Percentiles rank a stretch among this genome's conserved stretches.
Conservation (phyloP, 2,113 vertebrate species). For the Hypocryptadius cinnamomeus region DNA sequence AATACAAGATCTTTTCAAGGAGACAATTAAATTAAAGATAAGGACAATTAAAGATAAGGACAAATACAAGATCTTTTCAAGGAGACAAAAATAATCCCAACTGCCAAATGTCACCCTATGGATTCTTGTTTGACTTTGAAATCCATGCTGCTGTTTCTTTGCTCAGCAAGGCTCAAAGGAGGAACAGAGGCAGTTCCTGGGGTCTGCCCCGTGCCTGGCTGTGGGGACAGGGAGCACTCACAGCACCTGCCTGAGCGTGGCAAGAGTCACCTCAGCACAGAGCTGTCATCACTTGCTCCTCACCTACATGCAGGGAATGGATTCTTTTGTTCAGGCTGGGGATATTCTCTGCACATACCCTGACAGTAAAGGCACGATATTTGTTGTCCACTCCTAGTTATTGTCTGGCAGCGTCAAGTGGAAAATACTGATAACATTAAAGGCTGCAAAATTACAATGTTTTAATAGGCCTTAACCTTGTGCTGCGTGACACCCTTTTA, state of each 20-base stretch:
- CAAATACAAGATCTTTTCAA: background rate
- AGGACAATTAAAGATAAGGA: background rate
- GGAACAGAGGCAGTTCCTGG: background rate
- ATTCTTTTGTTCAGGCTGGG: background rate
- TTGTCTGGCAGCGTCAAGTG: constrained; percentile 59
- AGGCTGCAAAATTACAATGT: constrained; percentile 54
- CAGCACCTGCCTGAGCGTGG: background rate
- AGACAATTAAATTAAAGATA: background rate
- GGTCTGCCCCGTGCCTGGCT: background rate
- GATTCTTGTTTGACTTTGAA: background rate
- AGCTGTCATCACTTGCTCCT: background rate
- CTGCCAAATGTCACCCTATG: background rate
- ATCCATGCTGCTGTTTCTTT: background rate
- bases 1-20: background rate
- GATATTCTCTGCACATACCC: constrained; percentile 18
- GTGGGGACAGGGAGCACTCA: background rate
- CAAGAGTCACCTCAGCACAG: background rate
- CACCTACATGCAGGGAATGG: background rate
- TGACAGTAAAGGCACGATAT: constrained; percentile 11
- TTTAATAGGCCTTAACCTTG: constrained; percentile 70
- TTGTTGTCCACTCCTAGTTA: constrained; percentile 46
- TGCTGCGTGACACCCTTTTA: constrained; percentile 57
- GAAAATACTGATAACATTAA: constrained; percentile 63
- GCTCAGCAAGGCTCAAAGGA: background rate
- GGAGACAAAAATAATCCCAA: background rate